Evolutionary conservation across 1,140 invertebrate species (phyloP), one percentile per base, ranked within the genome.

Genomic region (Philotrypesis tridentata): DNA sequence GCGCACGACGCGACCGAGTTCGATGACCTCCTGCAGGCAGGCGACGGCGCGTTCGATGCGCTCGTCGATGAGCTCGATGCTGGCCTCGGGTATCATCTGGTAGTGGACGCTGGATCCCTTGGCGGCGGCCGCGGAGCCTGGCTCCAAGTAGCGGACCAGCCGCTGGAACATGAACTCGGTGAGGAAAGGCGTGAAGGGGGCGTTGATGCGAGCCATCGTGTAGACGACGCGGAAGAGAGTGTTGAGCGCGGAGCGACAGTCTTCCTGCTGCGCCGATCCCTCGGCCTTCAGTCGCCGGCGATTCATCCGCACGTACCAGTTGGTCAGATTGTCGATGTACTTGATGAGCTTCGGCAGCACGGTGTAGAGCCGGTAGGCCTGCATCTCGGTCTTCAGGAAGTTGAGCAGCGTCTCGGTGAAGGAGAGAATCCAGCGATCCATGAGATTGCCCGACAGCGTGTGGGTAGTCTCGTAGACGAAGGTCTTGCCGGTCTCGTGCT

Each of bases 241-340:
- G 80, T 96, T 95, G 33, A 99, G 90, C 0, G 98, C 97, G 65
- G 95, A 92, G 71, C 95, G 92, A 87, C 97, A 98, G 87, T 99
- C 98, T 55, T 55, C 48, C 21, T 94, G 92, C 23, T 89, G 77
- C 3, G 94, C 92, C 31, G 94, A 94, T 85, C 91, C 92, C 88
- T 99, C 97, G 84, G 97, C 98, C 92, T 97, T 99, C 60, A 99
- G 93, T 68, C 99, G 94, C 87, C 95, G 96, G 74, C 99, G 94
- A 90, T 99, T 99, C 94, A 99, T 97, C 79, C 98, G 93, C 11
- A 99, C 98, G 89, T 99, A 99, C 98, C 98, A 99, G 90, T 99
- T 99, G 7, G 98, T 99, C 4, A 99, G 93, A 88, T 99, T 97
- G 88, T 99, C 98, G 84, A 99, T 98, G 90, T 98, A 99, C 89